phyloP scores from a whole-genome alignment of 2,113 vertebrate genomes.

The Piaya cayana region DNA sequence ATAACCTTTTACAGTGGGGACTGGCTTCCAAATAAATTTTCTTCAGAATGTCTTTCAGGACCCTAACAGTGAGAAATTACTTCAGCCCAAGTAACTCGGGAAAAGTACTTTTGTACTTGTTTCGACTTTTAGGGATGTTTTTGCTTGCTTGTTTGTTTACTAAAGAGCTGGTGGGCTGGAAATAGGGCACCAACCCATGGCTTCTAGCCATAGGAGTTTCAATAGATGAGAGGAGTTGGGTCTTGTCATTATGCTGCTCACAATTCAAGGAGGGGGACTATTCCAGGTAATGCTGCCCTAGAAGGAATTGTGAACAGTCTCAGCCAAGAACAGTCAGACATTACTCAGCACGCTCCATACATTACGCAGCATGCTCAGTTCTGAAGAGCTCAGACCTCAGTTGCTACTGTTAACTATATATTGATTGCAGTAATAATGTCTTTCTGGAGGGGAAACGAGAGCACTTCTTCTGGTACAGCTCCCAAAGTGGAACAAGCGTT shows the following conservation, averaged over 20 bases:
- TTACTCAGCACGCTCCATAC: not conserved
- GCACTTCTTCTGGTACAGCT: not conserved
- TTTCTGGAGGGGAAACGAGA: not conserved
- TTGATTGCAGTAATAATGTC: not conserved
- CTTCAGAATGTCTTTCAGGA: not conserved
- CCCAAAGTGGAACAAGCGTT: not conserved
- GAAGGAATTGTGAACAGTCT: no score
- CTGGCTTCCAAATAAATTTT: not conserved
- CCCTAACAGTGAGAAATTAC: not conserved
- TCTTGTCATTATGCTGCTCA: no score
- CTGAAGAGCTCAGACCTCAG: not conserved
- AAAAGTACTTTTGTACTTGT: not conserved
- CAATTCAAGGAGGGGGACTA: no score
- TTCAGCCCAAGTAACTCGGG: not conserved
- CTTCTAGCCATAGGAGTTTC: not conserved
- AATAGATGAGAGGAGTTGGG: constrained; percentile 35
- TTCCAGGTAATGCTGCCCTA: no score
- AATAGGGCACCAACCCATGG: not conserved
- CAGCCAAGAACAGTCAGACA: no score
- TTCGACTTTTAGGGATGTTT: not conserved
- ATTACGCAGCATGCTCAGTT: not conserved
- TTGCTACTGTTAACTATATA: not conserved
- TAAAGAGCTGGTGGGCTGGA: not conserved
- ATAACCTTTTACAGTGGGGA: not conserved
- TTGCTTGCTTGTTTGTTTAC: not conserved